Base-by-base conservation (phyloP, 2,797 vertebrate genomes). In the Gymnothorax javanicus region DNA sequence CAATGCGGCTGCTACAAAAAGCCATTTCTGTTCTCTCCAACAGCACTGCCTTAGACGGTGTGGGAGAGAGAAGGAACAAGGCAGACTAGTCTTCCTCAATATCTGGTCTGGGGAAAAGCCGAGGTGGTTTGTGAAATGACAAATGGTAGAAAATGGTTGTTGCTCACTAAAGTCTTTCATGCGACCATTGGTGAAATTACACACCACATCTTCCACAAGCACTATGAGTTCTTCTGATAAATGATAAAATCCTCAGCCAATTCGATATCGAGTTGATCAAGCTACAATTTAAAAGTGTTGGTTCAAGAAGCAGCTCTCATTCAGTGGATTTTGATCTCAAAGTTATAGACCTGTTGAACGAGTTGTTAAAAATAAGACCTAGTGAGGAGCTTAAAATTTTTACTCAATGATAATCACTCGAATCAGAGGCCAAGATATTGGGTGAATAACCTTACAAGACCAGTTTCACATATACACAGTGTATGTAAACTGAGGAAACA, bases 1-100 rank as follows among this genome's bases (percentile, higher is more conserved):
- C 95, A 93, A 95, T 96, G 95, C 95, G 93, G 25, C 79, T 25
- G 77, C 52, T 54, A 56, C 50, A 54, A 4, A 56, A 81, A 52
- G 77, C 50, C 6, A 52, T 54, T 23, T 56, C 15, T 54, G 15
- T 81, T 50, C 43, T 50, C 4, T 17, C 50, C 43, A 73, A 8
- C 12, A 77, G 33, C 69, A 4, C 69, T 13, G 25, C 4, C 33
- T 11, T 73, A 77, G 33, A 52, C 3, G 50, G 73, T 27, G 25
- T 12, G 67, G 23, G 62, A 69, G 64, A 69, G 25, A 33, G 25
- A 71, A 33, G 33, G 69, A 27, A 33, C 25, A 1, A 27, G 12
- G 11, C 27, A 33, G 25, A 71, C 7, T 9, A 71, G 69, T 33
- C n/a, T 9, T 33, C 33, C 25, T 11, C 69, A 71, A 27, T 11